Percentiles rank a stretch among this genome's conserved stretches.
phyloP scores from a whole-genome alignment of 2,113 vertebrate genomes.

The Lepisosteus osseus region DNA sequence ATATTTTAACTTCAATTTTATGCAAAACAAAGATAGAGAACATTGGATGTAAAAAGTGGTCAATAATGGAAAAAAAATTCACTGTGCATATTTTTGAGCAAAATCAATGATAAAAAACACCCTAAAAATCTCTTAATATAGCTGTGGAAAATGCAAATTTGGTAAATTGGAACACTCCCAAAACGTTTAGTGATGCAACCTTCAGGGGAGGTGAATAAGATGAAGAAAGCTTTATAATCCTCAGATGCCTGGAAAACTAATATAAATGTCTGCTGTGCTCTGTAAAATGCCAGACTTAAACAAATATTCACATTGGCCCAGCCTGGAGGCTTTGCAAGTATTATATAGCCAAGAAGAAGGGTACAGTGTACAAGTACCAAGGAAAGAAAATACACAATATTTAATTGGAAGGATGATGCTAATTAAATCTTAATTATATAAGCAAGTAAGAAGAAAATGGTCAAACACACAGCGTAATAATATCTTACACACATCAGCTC shows the following conservation, averaged over 20 bases:
- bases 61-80: conserved; percentile 8
- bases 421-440: conserved; percentile 64
- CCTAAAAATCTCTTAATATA: not conserved
- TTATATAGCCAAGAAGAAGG: conserved; percentile 18
- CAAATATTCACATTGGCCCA: conserved; percentile 49
- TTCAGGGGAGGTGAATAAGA: not conserved
- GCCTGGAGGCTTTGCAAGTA: conserved; percentile 37
- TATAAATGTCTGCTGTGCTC: conserved; percentile 38
- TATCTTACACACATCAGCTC: conserved; percentile 23
- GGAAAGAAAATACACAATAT: conserved; percentile 48
- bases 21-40: conserved; percentile 17
- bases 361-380: conserved; percentile 32
- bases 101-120: not conserved
- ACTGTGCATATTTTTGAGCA: not conserved
- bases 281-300: conserved; percentile 22
- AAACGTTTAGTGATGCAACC: not conserved
- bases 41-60: not conserved
- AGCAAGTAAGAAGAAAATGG: conserved; percentile 33
- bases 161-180: conserved; percentile 8
- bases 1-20: no score
- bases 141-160: conserved; percentile 4
- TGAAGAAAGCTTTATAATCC: conserved; percentile 20
- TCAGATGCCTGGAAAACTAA: conserved; percentile 20
- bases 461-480: conserved; percentile 38
- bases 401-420: conserved; percentile 55